Conservation (phyloP, 2,797 vertebrate species). For the Fistularia commersonii region DNA sequence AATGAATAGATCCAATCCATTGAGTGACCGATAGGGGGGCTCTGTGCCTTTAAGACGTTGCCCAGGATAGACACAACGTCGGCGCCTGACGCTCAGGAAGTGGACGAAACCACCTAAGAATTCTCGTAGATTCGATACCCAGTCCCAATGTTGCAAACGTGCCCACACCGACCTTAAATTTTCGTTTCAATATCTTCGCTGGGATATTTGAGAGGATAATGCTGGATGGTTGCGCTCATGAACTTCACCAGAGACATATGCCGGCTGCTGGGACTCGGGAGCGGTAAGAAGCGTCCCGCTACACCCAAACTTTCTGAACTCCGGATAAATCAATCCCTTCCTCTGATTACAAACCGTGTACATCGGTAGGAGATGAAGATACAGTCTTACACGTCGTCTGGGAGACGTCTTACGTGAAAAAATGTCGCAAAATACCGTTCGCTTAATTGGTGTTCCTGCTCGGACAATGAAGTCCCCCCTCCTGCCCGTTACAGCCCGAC, state of each 20-base stretch:
- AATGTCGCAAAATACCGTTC: not conserved
- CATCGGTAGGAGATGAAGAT: no score
- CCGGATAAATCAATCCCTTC: not conserved
- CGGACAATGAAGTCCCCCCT: constrained; percentile 50
- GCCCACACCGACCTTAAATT: constrained; percentile 3
- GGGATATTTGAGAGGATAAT: constrained; percentile 59
- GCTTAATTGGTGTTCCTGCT: constrained; percentile 10
- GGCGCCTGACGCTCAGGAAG: constrained; percentile 74
- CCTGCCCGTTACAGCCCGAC: constrained; percentile 14
- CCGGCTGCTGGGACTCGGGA: constrained; percentile 77
- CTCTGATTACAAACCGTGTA: no score
- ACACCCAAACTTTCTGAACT: constrained; percentile 47
- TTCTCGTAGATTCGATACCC: constrained; percentile 57
- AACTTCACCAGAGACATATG: constrained; percentile 78
- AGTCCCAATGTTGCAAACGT: constrained; percentile 28
- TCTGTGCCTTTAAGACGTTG: constrained; percentile 73
- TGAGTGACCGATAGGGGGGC: not conserved
- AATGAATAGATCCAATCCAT: not conserved
- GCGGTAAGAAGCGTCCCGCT: constrained; percentile 71
- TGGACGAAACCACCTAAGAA: constrained; percentile 54
- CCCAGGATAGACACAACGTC: constrained; percentile 42
- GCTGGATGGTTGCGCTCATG: constrained; percentile 81
- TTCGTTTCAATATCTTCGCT: constrained; percentile 3
- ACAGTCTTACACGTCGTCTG: not conserved
- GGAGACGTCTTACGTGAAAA: not conserved